Evolutionary conservation across 2,888 invertebrate genomes (phyloP), one percentile per base, ranked within the genome.

Genomic region (Drosophila niveifrons): DNA sequence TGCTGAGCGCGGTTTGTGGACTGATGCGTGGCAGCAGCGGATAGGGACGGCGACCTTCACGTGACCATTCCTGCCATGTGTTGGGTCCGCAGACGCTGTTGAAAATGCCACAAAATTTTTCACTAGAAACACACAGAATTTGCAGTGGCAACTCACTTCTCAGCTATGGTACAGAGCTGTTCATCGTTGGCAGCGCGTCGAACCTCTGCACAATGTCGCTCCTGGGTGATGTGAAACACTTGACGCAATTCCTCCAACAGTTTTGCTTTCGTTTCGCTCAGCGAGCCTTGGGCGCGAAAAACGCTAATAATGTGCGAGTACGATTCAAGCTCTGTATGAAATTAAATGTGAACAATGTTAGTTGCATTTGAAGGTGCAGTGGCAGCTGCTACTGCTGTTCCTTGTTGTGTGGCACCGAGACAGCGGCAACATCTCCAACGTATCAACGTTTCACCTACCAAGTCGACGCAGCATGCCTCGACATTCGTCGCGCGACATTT

Each of bases 171-270:
- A 80, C 96, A 95, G 82, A 98, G 93, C 92, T 96, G 95, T 92
- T 98, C 98, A 93, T 98, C 98, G 93, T 97, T 98, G 63, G 97
- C 96, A 88, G 97, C 98, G 92, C 98, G 94, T 84, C 98, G 94
- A 84, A 98, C 95, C 94, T 98, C 98, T 61, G 98, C 98, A 90
- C 96, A 95, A 93, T 98, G 98, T 84, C 98, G 94, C 92, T 98
- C 98, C 91, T 95, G 95, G 72, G 97, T 96, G 92, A 98, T 98
- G 93, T 97, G 97, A 92, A 96, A 94, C 91, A 95, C 94, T 91
- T 94, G 94, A 90, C 97, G 96, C 82, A 98, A 94, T 91, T 98
- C 97, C 91, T 96, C 96, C 57, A 98, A 93, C 88, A 98, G 93
- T 92, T 95, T 96, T 91, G 95, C 95, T 94, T 97, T 97, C 90